phyloP scores from a whole-genome alignment of 2,888 invertebrate genomes.

The Monoplex corrugatus region DNA sequence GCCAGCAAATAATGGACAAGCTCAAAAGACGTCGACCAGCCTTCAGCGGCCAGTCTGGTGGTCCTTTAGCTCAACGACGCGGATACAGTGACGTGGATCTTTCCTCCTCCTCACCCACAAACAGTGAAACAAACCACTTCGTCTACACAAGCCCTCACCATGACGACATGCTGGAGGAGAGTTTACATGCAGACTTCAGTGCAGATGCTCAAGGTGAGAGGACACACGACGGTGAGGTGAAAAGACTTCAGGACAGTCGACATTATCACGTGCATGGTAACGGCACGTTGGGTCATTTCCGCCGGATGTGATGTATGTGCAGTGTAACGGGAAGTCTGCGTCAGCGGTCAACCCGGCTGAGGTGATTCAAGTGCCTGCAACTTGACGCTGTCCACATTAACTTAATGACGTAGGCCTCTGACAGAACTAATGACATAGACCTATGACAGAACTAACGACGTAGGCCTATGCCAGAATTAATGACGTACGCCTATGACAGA shows the following conservation, averaged over 20 bases:
- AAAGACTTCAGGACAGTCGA: background rate
- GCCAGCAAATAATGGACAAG: conserved; percentile 1
- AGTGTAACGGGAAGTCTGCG: background rate
- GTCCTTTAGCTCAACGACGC: background rate
- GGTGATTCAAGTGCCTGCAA: too few relatives aligned
- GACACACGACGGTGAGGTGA: too few relatives aligned
- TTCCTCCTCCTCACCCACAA: background rate
- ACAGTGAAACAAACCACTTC: background rate
- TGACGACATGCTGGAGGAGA: background rate
- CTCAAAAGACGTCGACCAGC: conserved; percentile 30
- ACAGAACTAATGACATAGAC: too few relatives aligned
- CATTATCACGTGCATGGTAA: background rate
- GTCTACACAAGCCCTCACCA: background rate
- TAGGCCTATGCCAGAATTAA: too few relatives aligned
- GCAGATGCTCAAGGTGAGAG: too few relatives aligned
- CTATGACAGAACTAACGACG: too few relatives aligned
- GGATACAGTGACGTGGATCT: too few relatives aligned
- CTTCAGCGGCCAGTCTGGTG: conserved; percentile 49
- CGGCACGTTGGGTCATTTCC: background rate
- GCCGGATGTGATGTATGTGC: background rate
- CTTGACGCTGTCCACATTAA: too few relatives aligned
- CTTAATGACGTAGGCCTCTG: too few relatives aligned
- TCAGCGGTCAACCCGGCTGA: background rate
- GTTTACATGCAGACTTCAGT: background rate
- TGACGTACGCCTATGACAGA: too few relatives aligned